Conservation (phyloP, 2,113 vertebrate genomes). For the Chauna torquata region DNA sequence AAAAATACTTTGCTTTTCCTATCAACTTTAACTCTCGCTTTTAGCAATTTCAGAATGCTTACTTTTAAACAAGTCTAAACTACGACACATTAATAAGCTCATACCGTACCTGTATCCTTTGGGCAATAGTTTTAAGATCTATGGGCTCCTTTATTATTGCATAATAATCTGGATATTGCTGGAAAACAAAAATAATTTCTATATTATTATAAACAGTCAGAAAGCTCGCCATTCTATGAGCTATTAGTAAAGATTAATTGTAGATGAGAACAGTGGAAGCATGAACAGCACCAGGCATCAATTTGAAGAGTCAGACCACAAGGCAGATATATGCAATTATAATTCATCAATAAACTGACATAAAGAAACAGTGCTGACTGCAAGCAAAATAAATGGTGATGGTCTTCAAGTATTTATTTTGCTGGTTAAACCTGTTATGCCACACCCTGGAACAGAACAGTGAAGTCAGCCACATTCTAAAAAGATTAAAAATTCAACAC, state of each 20-base stretch:
- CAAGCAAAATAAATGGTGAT: background rate
- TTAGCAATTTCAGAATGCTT: background rate
- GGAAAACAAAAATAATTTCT: conserved; percentile 59
- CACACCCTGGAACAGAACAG: background rate
- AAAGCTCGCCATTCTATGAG: background rate
- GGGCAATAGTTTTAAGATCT: conserved; percentile 95
- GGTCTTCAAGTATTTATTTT: background rate
- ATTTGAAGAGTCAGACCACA: background rate
- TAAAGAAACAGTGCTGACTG: background rate
- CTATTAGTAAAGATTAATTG: background rate
- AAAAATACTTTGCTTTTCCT: background rate
- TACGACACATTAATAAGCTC: background rate
- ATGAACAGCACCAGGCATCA: background rate
- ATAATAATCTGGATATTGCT: conserved; percentile 99
- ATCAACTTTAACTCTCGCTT: background rate
- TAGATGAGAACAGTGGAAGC: background rate
- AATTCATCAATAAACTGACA: background rate
- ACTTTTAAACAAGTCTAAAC: background rate
- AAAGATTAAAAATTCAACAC: background rate
- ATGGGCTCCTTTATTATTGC: conserved; percentile 99
- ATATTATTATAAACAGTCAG: background rate
- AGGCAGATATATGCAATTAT: background rate
- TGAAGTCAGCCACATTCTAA: background rate
- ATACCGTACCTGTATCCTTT: conserved; percentile 92
- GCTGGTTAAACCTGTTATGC: background rate